Evolutionary conservation across 2,113 vertebrate species (phyloP), one percentile per base, ranked within the genome.

Genomic region (Brachionichthys hirsutus): DNA sequence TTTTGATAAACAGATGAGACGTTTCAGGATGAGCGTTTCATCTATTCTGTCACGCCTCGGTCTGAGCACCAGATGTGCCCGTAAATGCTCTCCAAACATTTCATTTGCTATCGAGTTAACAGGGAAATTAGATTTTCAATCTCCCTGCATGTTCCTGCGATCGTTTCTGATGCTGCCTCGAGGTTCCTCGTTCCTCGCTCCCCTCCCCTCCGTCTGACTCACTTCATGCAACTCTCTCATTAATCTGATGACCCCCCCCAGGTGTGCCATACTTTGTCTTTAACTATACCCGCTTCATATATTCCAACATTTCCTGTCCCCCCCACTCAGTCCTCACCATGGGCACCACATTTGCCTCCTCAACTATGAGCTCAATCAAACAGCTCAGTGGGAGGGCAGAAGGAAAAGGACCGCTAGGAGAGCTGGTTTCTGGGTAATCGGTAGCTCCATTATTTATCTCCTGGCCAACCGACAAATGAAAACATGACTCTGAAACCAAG

Each of bases 341-440:
- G 6, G 75, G 56, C 67, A 35, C 18, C 60, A 72, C 67, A 76
- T 62, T 62, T 70, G 58, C 61, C 62, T 66, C 59, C 66, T 70
- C 64, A 45, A 71, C 62, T 71, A 68, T 45, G 62, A 84, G 76
- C 76, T 80, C 82, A 86, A 89, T 87, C 77, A 86, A 67, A 72
- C 60, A 30, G 42, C 82, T 81, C 79, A 59, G 82, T 18, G 20
- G 77, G 83, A 73, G 73, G 50, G 63, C 34, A 38, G 50, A 45
- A 65, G 73, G 24, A 62, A 71, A 49, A 59, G 42, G 45, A 47
- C 74, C 43, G 45, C 62, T 10, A 24, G 50, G 60, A 67, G 53
- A 58, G 63, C 52, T 53, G 42, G 22, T 58, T 70, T 69, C 67
- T 69, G 40, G 77, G 57, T 36, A 78, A 75, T 77, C 61, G 47